phyloP scores from a whole-genome alignment of 92 coral and sea anemone genomes.

The Phenganax subtilis region DNA sequence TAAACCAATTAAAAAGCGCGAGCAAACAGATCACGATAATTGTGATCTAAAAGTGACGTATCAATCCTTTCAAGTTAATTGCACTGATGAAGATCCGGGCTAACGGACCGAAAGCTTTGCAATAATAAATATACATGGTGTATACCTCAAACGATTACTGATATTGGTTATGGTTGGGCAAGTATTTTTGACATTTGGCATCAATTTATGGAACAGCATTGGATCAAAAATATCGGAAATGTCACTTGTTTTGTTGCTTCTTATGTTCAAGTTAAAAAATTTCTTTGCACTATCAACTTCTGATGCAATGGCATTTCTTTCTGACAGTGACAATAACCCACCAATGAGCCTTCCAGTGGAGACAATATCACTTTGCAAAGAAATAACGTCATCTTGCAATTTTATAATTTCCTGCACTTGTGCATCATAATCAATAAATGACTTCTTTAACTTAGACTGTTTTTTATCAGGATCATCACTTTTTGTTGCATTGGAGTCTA shows the following conservation, averaged over 20 bases:
- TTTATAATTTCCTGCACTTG: conserved; percentile 1
- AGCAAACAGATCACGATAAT: too few relatives aligned
- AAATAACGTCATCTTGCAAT: conserved; percentile 31
- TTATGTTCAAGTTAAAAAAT: conserved; percentile 34
- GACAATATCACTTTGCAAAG: conserved; percentile 21
- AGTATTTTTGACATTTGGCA: conserved; percentile 22
- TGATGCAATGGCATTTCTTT: conserved; percentile 34
- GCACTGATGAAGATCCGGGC: too few relatives aligned
- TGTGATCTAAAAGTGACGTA: too few relatives aligned
- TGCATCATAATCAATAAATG: background rate
- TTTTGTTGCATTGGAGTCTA: background rate
- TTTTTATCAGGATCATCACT: background rate
- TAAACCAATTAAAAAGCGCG: too few relatives aligned
- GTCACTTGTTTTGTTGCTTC: conserved; percentile 34
- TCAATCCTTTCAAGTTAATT: too few relatives aligned
- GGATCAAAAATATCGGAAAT: conserved; percentile 35
- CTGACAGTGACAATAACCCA: conserved; percentile 51
- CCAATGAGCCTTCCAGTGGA: conserved; percentile 43
- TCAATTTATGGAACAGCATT: conserved; percentile 37
- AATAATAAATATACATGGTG: too few relatives aligned
- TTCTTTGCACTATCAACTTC: conserved; percentile 45
- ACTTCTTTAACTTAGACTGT: background rate
- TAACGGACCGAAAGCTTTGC: too few relatives aligned
- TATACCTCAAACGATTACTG: too few relatives aligned
- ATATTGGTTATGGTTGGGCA: conserved; percentile 50